Base-by-base conservation (phyloP, 1,140 invertebrate genomes). In the Rhopalosiphum maidis region DNA sequence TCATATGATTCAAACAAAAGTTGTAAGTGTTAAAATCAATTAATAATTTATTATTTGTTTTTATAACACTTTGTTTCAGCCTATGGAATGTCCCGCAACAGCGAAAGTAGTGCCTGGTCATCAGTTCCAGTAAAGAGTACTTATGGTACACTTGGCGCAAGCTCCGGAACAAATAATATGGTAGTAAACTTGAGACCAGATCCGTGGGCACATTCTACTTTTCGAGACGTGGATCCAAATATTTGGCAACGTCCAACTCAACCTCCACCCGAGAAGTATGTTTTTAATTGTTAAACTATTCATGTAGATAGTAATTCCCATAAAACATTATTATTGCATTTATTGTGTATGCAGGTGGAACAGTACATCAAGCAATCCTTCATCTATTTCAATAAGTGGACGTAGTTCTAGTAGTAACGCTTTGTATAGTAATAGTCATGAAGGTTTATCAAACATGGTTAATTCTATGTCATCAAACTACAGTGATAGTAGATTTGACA, bases 71-170 rank as follows among this genome's bases (percentile, higher is more conserved):
- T 51, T 37, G 51, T 86, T 41, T 86, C 15, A 93, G 91, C 91
- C 35, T 93, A 93, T 93, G 91, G 91, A 93, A 86, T 93, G 25
- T 93, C 91, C 23, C 91, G 91, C 43, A 93, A 41, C 11, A 93
- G 15, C 55, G 91, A 93, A 54, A 86, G 43, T 55, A 92, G 37
- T 83, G 43, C 48, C 3, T 93, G 91, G 91, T n/a, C 82, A 92
- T 83, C 82, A 43, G 23, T 51, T 0, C 23, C 91, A 30, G 35
- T 93, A 25, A 93, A 93, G 43, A 41, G 22, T 68, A 86, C 91
- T 41, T 93, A 85, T 55, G 85, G 35, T 30, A 86, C 91, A 25
- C n/a, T 93, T n/a, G 82, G 82, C 0, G 55, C 82, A 93, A 93
- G 37, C 35, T 86, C 91, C 51, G 91, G 82, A n/a, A 41, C 91